Evolutionary conservation across 1,140 invertebrate species (phyloP).

Genomic region (Diachasmimorpha longicaudata): DNA sequence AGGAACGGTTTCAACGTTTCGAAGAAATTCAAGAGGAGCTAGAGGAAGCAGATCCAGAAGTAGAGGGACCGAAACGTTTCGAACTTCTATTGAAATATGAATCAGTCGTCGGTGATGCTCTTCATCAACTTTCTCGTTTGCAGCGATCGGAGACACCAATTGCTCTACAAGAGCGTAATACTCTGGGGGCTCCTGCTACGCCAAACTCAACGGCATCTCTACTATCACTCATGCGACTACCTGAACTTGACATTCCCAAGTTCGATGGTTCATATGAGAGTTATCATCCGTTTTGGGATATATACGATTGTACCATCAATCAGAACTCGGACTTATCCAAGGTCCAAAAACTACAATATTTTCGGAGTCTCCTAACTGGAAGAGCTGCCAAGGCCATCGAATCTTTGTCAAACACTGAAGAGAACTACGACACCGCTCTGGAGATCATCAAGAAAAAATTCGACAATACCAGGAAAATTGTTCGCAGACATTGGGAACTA

Average conservation of each 20-base stretch:
- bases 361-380: conserved; percentile 37
- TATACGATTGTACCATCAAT: conserved; percentile 41
- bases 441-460: conserved; percentile 46
- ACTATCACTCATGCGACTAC: too few species aligned
- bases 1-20: not conserved
- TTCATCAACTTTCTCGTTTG: not conserved
- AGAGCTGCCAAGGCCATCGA: conserved; percentile 42
- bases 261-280: conserved; percentile 44
- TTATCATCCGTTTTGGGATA: conserved; percentile 41
- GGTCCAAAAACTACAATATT: conserved; percentile 45
- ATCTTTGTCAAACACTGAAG: conserved; percentile 40
- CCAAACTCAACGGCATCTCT: too few species aligned
- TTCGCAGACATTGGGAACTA: conserved; percentile 45
- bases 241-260: not conserved
- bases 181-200: too few species aligned
- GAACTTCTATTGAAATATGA: too few species aligned
- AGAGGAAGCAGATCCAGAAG: not conserved
- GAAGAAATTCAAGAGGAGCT: not conserved
- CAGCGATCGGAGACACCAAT: not conserved
- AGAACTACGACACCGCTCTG: conserved; percentile 49
- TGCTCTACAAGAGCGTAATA: too few species aligned
- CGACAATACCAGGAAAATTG: conserved; percentile 47
- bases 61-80: not conserved
- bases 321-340: conserved; percentile 31
- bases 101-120: not conserved